Base-by-base conservation (phyloP, 2,888 invertebrate species). In the Leucania comma region DNA sequence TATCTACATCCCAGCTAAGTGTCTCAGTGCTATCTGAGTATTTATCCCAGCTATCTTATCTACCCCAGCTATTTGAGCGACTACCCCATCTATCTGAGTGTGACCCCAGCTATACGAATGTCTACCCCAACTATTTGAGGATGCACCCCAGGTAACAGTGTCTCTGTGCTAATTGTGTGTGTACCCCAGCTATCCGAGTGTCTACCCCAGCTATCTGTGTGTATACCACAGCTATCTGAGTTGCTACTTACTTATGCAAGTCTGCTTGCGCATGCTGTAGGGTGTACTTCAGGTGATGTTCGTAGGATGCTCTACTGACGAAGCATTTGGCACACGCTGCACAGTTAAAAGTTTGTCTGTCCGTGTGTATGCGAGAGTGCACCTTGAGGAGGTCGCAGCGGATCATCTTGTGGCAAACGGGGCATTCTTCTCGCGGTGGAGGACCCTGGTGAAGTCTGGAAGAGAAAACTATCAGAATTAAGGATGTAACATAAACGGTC, bases 281-380 rank as follows among this genome's bases (percentile, higher is more conserved):
- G 0, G 93, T 89, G 35, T 93, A 92, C 75, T 92, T 93, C 1
- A 94, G 70, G 50, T 94, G 94, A 32, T 92, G 90, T 9, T 92
- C 91, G 69, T 94, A 94, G 0, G 93, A 92, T 0, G 92, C 92
- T 1, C 88, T 79, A 32, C 92, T 91, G 0, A 90, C 90, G 79
- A 94, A 94, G 0, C 74, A 76, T 70, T 92, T 92, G 62, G 88
- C 87, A 66, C 94, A 94, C 42, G 86, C 88, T 3, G 69, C 83
- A 68, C 94, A 94, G 0, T 78, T 68, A 74, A 72, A 79, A 29
- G 63, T 26, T 26, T 88, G 78, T 2, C 93, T 81, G 0, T 75
- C 66, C 0, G 84, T 48, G 86, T 94, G 94, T 0, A 88, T 91
- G 0, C 88, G 85, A 0, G 87, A 72, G 83, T 94, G 94, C 0